phyloP scores from a whole-genome alignment of 30 jellyfish, hydroid and myxozoan genomes.

The Chrysaora quinquecirrha region DNA sequence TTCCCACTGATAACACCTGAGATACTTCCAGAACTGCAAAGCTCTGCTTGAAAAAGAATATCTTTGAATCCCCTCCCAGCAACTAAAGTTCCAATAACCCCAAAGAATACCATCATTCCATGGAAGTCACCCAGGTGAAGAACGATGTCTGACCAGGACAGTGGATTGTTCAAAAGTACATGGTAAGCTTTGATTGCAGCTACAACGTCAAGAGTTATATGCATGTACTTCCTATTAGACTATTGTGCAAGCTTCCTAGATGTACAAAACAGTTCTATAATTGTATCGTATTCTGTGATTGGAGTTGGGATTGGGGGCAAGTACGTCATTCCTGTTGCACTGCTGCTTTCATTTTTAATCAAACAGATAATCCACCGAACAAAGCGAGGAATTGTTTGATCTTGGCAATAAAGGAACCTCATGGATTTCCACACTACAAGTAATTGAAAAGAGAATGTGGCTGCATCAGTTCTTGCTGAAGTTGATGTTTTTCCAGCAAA shows the following conservation, averaged over 20 bases:
- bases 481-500: not conserved
- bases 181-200: constrained; percentile 7
- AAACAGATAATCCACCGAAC: not conserved
- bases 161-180: constrained; percentile 9
- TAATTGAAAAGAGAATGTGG: not conserved
- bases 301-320: not conserved
- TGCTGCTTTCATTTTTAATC: not conserved
- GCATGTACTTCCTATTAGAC: constrained; percentile 2
- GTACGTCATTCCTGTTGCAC: not conserved
- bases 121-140: constrained; percentile 48
- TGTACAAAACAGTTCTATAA: not conserved
- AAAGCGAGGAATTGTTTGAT: constrained; percentile 2
- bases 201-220: not conserved
- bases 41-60: constrained; percentile 20
- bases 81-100: constrained; percentile 22
- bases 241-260: not conserved
- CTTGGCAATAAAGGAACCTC: not conserved
- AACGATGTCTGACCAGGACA: constrained; percentile 9
- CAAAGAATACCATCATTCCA: constrained; percentile 53
- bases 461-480: not conserved
- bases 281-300: constrained; percentile 4
- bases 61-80: constrained; percentile 50
- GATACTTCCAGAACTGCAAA: constrained; percentile 42
- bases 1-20: constrained; percentile 32
- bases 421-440: constrained; percentile 1